Base-by-base conservation (phyloP, 1,140 invertebrate species). In the Arion vulgaris region DNA sequence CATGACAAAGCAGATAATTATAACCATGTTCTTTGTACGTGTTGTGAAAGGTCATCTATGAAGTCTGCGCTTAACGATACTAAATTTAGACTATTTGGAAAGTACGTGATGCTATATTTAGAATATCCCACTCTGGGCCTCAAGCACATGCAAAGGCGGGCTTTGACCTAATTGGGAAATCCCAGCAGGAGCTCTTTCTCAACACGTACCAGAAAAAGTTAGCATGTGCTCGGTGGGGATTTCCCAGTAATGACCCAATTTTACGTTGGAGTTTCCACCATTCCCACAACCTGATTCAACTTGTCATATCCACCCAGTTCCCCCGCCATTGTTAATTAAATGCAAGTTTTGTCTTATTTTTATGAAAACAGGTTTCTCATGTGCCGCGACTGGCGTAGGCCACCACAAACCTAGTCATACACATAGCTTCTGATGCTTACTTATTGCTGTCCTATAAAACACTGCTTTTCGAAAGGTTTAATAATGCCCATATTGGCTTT, bases 91-190 rank as follows among this genome's bases (percentile, higher is more conserved):
- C 57, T 0, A 66, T 62, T 38, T 66, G 76, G 76, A 79, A 79
- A 79, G 76, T 79, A 79, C 76, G 53, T n/a, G 15, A 17, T 79
- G 34, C 76, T 79, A 79, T 9, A 53, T 79, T 79, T 79, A n/a
- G 32, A 38, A 9, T 62, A 39, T 68, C 76, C 76, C 57, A 38
- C 4, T 34, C 38, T 28, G 76, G 36, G 57, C 76, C 76, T 41
- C 76, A 79, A 11, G 15, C 41, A 66, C 36, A 41, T 38, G 68
- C 26, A 57, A 57, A 34, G 57, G 57, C 62, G 76, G 53, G 76
- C 28, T n/a, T 73, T 73, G 71, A 73, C 71, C 71, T 19, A 49
- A 11, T 4, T 26, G 28, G 53, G 51, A 53, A 76, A 51, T 36
- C 39, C 49, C 36, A 45, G 5, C 36, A n/a, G 1, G 41, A 53